Evolutionary conservation across 2,888 invertebrate genomes (phyloP).

Genomic region (Leptinotarsa juncta): DNA sequence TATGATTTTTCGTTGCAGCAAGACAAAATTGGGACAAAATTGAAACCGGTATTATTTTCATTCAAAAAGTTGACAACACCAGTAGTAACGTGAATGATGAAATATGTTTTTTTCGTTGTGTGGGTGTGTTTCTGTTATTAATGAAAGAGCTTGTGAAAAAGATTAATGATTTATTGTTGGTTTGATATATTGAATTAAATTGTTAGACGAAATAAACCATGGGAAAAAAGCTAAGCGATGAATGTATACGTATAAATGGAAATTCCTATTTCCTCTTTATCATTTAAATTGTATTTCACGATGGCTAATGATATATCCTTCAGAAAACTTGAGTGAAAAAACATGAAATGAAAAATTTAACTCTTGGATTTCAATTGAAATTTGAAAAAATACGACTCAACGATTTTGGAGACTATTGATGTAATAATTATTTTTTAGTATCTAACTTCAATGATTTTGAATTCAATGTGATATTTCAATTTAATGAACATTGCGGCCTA

Average conservation of each 20-base stretch:
- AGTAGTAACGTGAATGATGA: slow-evolving; percentile 11
- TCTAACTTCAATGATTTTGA: no score
- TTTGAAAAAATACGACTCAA: no score
- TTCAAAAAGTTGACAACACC: slow-evolving; percentile 10
- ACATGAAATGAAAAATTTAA: no score
- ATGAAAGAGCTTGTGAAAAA: neutral
- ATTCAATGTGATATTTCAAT: no score
- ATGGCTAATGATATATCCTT: no score
- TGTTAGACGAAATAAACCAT: neutral
- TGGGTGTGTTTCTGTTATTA: neutral
- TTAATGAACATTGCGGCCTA: no score
- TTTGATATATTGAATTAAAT: neutral
- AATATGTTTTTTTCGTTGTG: neutral
- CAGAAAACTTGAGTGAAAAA: no score
- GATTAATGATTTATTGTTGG: neutral
- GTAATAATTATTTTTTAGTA: no score
- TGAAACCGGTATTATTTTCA: slow-evolving; percentile 12
- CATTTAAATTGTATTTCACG: neutral
- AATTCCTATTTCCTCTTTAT: neutral
- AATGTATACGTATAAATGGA: neutral
- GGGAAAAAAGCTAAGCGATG: neutral
- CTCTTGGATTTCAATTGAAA: no score
- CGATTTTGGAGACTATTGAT: no score
- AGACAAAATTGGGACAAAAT: neutral
- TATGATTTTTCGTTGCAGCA: neutral